Evolutionary conservation across 1,140 invertebrate genomes (phyloP), one percentile per base, ranked within the genome.

Genomic region (Cotesia chilonis): DNA sequence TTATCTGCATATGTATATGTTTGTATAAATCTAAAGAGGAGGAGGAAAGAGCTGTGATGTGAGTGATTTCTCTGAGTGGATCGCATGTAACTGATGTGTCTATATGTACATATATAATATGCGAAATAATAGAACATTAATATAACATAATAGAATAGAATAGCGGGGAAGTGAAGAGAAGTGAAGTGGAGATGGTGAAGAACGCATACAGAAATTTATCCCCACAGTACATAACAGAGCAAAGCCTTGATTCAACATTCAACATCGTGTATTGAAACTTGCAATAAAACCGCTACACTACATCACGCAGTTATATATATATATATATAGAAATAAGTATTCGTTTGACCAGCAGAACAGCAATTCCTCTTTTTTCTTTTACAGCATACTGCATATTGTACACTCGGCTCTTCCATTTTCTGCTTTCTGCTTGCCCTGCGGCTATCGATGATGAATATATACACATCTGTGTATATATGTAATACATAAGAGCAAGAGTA

Each of bases 171-270:
- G 38, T 52, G 47, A 28, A 66, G 64, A 60, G 28, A 28, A 28
- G 12, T 7, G 12, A 36, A 52, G 38, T 52, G 47, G 64, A 60
- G 28, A 60, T 47, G 35, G 38, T 41, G 28, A 47, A 60, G 57
- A 37, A 60, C 57, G 36, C 17, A 70, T 61, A 59, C 3, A 55
- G 12, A 55, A 55, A 55, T 55, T 55, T 17, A 14, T 55, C 7
- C 37, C 38, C 47, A 36, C 20, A 37, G 63, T 47, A 36, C 60
- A 37, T 12, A 12, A 63, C 17, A 68, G 28, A 28, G 28, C 54
- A 60, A 52, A 17, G 61, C 59, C 17, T 72, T 64, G 51, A 72
- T 66, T 72, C 61, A 66, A 60, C 64, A 72, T 66, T 72, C 61
- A 66, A 60, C 64, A 67, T 52, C 10, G 17, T 68, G 66, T 20